Conservation (phyloP, 1,140 invertebrate genomes). For the Drosophila nasuta region DNA sequence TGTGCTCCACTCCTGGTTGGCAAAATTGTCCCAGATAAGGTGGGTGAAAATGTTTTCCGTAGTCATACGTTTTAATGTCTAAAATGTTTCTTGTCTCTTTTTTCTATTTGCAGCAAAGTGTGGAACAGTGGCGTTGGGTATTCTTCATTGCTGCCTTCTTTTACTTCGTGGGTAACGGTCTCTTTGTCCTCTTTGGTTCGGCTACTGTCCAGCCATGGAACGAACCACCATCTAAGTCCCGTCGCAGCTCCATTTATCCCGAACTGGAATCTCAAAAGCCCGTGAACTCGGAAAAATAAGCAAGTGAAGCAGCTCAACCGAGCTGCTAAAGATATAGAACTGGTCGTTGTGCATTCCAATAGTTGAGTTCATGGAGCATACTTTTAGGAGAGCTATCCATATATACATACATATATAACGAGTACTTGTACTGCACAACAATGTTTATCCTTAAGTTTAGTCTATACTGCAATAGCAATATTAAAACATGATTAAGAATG, state of each 20-base stretch:
- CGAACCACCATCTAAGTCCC: conserved; percentile 74
- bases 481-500: not conserved
- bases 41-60: conserved; percentile 57
- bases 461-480: not conserved
- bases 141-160: conserved; percentile 90
- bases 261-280: conserved; percentile 37
- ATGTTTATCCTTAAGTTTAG: not conserved
- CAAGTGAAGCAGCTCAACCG: not conserved
- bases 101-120: conserved; percentile 81
- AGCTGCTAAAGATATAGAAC: not conserved
- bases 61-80: conserved; percentile 1
- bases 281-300: conserved; percentile 83
- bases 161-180: conserved; percentile 88
- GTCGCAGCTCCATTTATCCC: conserved; percentile 18
- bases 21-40: conserved; percentile 87
- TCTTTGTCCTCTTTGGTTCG: conserved; percentile 88
- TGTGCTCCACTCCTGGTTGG: conserved; percentile 88
- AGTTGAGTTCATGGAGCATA: too few relatives aligned
- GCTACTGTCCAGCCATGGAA: conserved; percentile 88
- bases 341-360: not conserved
- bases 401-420: not conserved
- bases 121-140: conserved; percentile 89
- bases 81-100: not conserved
- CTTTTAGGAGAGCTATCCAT: too few relatives aligned
- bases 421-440: not conserved